Base-by-base conservation (phyloP, 2,888 invertebrate species). In the Oscheius sp. region DNA sequence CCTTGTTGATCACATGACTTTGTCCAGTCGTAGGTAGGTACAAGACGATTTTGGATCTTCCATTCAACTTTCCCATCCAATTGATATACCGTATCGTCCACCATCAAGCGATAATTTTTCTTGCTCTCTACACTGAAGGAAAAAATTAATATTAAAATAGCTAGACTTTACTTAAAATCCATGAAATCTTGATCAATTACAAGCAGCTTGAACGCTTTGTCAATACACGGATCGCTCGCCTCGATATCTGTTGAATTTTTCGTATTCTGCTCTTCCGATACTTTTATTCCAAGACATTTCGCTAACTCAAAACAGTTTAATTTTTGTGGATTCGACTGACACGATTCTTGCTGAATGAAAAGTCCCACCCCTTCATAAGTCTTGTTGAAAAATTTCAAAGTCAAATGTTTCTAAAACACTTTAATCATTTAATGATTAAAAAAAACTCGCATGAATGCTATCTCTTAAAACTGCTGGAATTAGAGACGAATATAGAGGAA, bases 31-130 rank as follows among this genome's bases (percentile, higher is more conserved):
- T 59, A 59, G 2, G 14, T 14, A 4, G 24, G n/a, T 1, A 59
- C 59, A 8, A 2, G n/a, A 17, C 12, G 2, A 17, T n/a, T 41
- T 6, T 44, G 24, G 12, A 44, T 59, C 28, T 44, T 24, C 59
- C 59, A 59, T n/a, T 17, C 6, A 1, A 59, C 28, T 9, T 17
- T 14, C 14, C 28, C 26, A 4, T 28, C 41, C 3, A 59, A 41
- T 2, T 22, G 26, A 44, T 28, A 59, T 6, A 28, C 44, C 2
- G 59, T 28, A 17, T 59, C 59, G 20, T 59, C 59, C 24, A 59
- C 59, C 17, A 26, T 22, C 26, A 59, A 44, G 28, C 59, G 59
- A 28, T 59, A 59, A 44, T 44, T 59, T 6, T 44, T 41, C 9
- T 26, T 26, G 24, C 5, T 9, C 20, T 59, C 28, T 6, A 59